Conservation (phyloP, 2,797 vertebrate genomes). For the Chelon auratus region DNA sequence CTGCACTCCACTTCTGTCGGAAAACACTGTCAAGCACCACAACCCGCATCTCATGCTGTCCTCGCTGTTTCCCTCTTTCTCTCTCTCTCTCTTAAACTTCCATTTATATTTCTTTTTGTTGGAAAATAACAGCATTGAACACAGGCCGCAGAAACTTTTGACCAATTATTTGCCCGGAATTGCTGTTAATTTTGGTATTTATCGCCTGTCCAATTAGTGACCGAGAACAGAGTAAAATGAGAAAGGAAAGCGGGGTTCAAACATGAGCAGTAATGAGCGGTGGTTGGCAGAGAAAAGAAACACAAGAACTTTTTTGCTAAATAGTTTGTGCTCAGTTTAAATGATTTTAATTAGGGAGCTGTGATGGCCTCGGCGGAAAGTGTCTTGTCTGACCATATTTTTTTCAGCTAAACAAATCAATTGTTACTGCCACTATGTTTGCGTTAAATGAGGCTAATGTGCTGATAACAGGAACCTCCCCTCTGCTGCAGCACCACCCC, state of each 20-base stretch:
- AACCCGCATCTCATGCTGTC: constrained; percentile 12
- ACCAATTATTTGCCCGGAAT: constrained; percentile 57
- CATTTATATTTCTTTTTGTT: constrained; percentile 31
- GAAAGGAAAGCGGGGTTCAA: constrained; percentile 22
- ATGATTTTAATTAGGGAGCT: constrained; percentile 2
- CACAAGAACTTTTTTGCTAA: constrained; percentile 6
- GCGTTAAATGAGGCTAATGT: not conserved
- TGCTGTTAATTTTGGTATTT: constrained; percentile 37
- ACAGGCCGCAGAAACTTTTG: constrained; percentile 38
- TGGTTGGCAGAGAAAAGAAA: constrained; percentile 15
- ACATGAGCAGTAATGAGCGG: constrained; percentile 38
- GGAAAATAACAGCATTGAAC: constrained; percentile 31
- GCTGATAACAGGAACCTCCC: not conserved
- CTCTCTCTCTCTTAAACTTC: constrained; percentile 37
- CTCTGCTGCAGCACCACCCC: constrained; percentile 6
- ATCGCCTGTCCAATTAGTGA: constrained; percentile 54
- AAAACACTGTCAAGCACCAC: constrained; percentile 39
- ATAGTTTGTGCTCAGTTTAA: constrained; percentile 5
- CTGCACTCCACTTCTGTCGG: constrained; percentile 36
- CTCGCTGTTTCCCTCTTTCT: constrained; percentile 39
- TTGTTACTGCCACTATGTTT: not conserved
- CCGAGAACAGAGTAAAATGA: constrained; percentile 34
- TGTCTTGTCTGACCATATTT: not conserved
- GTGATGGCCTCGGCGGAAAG: not conserved
- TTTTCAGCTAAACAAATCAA: not conserved